Evolutionary conservation across 2,113 vertebrate genomes (phyloP), one percentile per base, ranked within the genome.

Genomic region (Nyctibius bracteatus): DNA sequence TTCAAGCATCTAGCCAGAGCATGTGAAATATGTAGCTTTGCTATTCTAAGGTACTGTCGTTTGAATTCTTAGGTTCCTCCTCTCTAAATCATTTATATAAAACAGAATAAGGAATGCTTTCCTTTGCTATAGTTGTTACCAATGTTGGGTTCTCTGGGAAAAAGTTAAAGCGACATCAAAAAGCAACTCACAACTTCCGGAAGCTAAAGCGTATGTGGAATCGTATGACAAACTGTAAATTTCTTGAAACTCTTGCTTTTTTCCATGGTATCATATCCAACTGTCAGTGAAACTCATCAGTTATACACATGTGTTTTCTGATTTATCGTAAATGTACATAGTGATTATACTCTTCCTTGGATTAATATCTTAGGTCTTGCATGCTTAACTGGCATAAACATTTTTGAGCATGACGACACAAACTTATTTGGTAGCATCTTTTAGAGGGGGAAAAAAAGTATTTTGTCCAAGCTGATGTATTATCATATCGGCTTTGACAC

Each of bases 361-460:
- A 22, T 61, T 59, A 57, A 27, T 31, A 51, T 49, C 10, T 62
- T 37, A 18, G 2, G 13, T 67, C 23, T 77, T 59, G 11, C 15
- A 9, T 11, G 31, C 3, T 51, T 68, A 77, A 55, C 23, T 52
- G 6, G 25, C 6, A 16, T 2, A 3, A 85, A 52, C 6, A 2
- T 43, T 81, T 80, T 77, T 80, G 25, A 81, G 30, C 46, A 68
- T 8, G 73, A 14, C 17, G 68, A 14, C 15, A 23, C 7, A 24
- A 54, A 58, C 1, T 5, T 41, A 58, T 67, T 51, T 41, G 8
- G 16, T 58, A 58, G 10, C 3, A 17, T 1, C 5, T 49, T 54
- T 55, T 20, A 9, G 10, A 12, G 17, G 6, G 6, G 5, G 4
- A 13, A n/a, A 9, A 23, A 11, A 30, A 6, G 2, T 41, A 24